Percentiles rank a stretch among this genome's conserved stretches.
Evolutionary conservation across 2,888 invertebrate species (phyloP).

Genomic region (Cataglyphis rosenhaueri): DNA sequence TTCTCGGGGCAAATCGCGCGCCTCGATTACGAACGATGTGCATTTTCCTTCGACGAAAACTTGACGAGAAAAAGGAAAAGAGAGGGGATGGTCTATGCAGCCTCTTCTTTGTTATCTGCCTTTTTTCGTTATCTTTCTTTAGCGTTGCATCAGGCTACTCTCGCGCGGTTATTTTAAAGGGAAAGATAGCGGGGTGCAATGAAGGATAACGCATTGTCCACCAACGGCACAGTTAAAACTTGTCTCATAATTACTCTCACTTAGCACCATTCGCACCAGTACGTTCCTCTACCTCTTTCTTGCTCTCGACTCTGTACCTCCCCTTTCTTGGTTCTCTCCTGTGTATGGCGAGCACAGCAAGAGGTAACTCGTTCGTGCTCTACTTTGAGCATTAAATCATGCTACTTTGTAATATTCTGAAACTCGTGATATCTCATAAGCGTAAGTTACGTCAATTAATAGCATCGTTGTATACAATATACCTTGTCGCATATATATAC

Average conservation of each 20-base stretch:
- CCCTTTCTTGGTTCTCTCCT: slow-evolving; percentile 53
- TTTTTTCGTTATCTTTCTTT: slow-evolving; percentile 60
- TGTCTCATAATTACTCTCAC: slow-evolving; percentile 85
- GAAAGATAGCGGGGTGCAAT: slow-evolving; percentile 78
- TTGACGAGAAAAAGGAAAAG: slow-evolving; percentile 31
- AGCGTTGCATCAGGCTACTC: slow-evolving; percentile 67
- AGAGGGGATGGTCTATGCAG: slow-evolving; percentile 45
- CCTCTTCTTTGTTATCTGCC: slow-evolving; percentile 63
- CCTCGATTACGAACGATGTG: slow-evolving; percentile 19
- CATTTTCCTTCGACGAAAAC: slow-evolving; percentile 19
- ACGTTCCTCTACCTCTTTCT: slow-evolving; percentile 55
- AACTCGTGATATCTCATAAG: slow-evolving; percentile 52
- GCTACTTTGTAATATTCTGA: slow-evolving; percentile 48
- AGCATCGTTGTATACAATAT: slow-evolving; percentile 26
- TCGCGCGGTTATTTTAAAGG: slow-evolving; percentile 83
- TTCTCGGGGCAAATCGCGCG: slow-evolving; percentile 3
- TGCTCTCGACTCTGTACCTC: slow-evolving; percentile 20
- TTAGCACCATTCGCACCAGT: slow-evolving; percentile 78
- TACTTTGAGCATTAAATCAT: slow-evolving; percentile 45
- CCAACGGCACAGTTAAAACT: slow-evolving; percentile 83
- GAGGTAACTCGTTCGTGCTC: slow-evolving; percentile 45
- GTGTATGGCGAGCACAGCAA: slow-evolving; percentile 29
- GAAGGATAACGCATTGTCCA: slow-evolving; percentile 84
- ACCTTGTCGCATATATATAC: slow-evolving; percentile 12
- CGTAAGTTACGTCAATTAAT: slow-evolving; percentile 52